Conservation (phyloP, 2,888 invertebrate species). For the Pelosia muscerda region DNA sequence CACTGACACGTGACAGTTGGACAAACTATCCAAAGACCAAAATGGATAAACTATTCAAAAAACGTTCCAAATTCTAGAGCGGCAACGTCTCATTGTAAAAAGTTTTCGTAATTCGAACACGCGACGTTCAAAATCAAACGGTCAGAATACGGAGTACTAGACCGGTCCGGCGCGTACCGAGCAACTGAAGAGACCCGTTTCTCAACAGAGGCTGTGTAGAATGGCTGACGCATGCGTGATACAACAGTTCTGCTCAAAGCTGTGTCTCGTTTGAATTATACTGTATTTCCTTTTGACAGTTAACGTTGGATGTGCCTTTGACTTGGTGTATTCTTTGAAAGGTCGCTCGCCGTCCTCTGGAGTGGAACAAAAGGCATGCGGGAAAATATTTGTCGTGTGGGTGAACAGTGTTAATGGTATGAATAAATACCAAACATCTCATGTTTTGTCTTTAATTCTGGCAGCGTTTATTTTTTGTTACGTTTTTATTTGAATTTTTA, state of each 20-base stretch:
- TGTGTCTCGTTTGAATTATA: conserved; percentile 60
- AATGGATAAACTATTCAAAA: conserved; percentile 37
- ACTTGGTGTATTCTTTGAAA: conserved; percentile 59
- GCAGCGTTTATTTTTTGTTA: neutral
- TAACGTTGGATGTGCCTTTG: conserved; percentile 58
- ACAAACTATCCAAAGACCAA: conserved; percentile 29
- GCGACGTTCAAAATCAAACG: conserved; percentile 38
- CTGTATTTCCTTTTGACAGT: conserved; percentile 63
- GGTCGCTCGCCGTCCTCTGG: conserved; percentile 24
- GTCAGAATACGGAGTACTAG: conserved; percentile 41
- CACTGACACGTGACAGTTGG: conserved; percentile 24
- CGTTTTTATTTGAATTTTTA: neutral
- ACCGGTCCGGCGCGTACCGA: conserved; percentile 41
- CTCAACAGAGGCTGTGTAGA: conserved; percentile 53
- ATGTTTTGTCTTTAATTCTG: neutral
- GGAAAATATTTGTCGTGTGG: conserved; percentile 15
- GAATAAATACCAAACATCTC: neutral
- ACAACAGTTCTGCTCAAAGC: conserved; percentile 39
- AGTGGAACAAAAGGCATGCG: conserved; percentile 37
- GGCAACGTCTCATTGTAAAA: conserved; percentile 44
- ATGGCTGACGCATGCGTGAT: conserved; percentile 61
- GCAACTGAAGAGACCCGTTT: conserved; percentile 57
- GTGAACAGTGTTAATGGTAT: conserved; percentile 15
- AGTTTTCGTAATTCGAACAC: conserved; percentile 55
- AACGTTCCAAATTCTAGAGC: conserved; percentile 47